Percentiles rank a stretch among this genome's conserved stretches.
These are phyloP conservation scores for Drosophila seclusa DNA, from an alignment of 2,888 invertebrate species.

Conservation along the genomic window DNA sequence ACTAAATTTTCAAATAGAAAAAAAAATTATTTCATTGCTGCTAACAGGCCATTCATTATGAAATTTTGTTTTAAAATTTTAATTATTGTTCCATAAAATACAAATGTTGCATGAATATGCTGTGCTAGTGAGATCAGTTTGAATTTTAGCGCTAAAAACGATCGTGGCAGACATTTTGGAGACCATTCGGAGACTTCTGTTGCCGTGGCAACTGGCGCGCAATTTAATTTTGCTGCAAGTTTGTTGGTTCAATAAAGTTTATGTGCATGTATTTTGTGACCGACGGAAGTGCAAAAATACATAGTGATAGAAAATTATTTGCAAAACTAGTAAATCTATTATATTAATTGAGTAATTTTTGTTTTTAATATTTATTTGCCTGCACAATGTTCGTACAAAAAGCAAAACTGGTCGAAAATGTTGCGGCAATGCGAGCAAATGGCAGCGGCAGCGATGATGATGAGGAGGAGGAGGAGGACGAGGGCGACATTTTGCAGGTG, in stretches of 20 bases:
- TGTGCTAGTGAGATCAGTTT: neutral
- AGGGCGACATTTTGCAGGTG: conserved; percentile 84
- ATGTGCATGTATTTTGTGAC: conserved; percentile 36
- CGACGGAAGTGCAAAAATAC: conserved; percentile 15
- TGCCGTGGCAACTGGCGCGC: conserved; percentile 28
- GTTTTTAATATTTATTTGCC: conserved; percentile 28
- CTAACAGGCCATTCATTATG: neutral
- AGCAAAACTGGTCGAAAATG: conserved; percentile 82
- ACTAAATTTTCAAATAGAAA: neutral
- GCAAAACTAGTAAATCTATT: conserved; percentile 58
- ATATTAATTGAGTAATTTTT: conserved; percentile 31
- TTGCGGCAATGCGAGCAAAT: conserved; percentile 83
- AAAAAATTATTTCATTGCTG: neutral
- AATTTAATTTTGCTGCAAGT: conserved; percentile 10
- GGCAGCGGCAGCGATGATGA: conserved; percentile 87
- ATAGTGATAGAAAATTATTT: conserved; percentile 16
- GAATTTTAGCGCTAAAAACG: conserved; percentile 19
- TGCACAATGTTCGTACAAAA: conserved; percentile 87
- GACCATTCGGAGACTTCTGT: conserved; percentile 14
- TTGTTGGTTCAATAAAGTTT: conserved; percentile 62
- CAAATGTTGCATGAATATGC: neutral
- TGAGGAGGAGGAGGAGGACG: conserved; percentile 87
- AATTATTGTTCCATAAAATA: too few species aligned
- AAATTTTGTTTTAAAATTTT: neutral
- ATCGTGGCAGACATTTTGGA: conserved; percentile 13